Percentiles rank a stretch among this genome's conserved stretches.
phyloP scores from a whole-genome alignment of 2,888 invertebrate species.

The Harpalus rubripes region DNA sequence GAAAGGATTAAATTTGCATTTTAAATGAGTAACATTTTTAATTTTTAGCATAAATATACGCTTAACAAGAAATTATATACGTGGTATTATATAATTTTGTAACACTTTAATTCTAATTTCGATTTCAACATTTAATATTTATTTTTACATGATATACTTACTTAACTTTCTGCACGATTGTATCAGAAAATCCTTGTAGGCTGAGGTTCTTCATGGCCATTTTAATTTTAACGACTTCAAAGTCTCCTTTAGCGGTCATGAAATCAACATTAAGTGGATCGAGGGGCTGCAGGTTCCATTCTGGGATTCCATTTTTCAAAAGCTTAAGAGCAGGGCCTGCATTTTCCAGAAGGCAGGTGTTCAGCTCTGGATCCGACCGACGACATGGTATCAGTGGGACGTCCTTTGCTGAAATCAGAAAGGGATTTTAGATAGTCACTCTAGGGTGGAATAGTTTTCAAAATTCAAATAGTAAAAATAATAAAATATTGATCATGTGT shows the following conservation, averaged over 20 bases:
- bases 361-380: slow-evolving; percentile 52
- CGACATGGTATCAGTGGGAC: not conserved
- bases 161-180: slow-evolving; percentile 42
- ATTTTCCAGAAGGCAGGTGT: slow-evolving; percentile 43
- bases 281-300: slow-evolving; percentile 9
- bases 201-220: slow-evolving; percentile 63
- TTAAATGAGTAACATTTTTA: no score
- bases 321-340: not conserved
- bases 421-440: no score
- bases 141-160: not conserved
- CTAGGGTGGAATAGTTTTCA: no score
- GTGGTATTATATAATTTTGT: no score
- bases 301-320: slow-evolving; percentile 46
- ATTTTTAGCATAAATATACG: not conserved
- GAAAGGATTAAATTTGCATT: no score
- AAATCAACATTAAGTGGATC: slow-evolving; percentile 51
- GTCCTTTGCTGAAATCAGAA: not conserved
- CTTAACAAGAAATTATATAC: not conserved
- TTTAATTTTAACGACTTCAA: slow-evolving; percentile 53
- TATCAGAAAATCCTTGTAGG: slow-evolving; percentile 4
- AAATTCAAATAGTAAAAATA: no score
- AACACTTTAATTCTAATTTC: no score
- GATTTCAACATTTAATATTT: no score
- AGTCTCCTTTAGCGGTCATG: slow-evolving; percentile 58
- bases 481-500: no score